Base-by-base conservation (phyloP, 2,888 invertebrate genomes). In the Ennomos quercinarius region DNA sequence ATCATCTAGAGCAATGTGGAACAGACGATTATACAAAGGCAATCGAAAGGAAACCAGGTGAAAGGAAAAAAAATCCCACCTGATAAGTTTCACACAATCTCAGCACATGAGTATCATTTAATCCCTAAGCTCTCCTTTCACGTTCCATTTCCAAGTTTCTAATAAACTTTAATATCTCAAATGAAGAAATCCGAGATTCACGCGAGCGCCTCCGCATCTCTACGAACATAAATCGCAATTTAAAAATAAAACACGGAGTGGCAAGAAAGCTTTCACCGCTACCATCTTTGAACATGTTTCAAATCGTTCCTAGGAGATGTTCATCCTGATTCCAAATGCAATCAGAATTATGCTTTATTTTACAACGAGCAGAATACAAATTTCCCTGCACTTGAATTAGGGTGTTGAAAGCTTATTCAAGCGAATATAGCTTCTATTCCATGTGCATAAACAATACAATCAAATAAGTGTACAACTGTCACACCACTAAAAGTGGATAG, bases 241-340 rank as follows among this genome's bases (percentile, higher is more conserved):
- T 84, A 83, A 86, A 89, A 87, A 84, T 84, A 86, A 84, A 86
- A 81, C 83, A 82, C 79, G 77, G 84, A 81, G 81, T 80, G 84
- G 86, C 86, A 87, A 87, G 87, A 54, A 60, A 86, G 86, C 88
- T 87, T 87, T 87, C 86, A 83, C 84, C 84, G 79, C 85, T 76
- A 86, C 78, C 85, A 82, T 86, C 83, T 81, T 80, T 75, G 81
- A 84, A 85, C 85, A 85, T 84, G 87, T 83, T 83, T 83, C 83
- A 86, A 86, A 87, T 86, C 83, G 84, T 73, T 81, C 86, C 86
- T 85, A 80, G 75, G 87, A 84, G 84, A 82, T 73, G 72, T 66
- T 71, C 58, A 43, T 53, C 17, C 42, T 10, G 27, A 54, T 55
- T 57, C 39, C n/a, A 8, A 45, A 12, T 13, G 42, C 72, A 67